Percentiles rank a stretch among this genome's conserved stretches.
phyloP scores from a whole-genome alignment of 2,888 invertebrate species.

The Xylota sylvarum region DNA sequence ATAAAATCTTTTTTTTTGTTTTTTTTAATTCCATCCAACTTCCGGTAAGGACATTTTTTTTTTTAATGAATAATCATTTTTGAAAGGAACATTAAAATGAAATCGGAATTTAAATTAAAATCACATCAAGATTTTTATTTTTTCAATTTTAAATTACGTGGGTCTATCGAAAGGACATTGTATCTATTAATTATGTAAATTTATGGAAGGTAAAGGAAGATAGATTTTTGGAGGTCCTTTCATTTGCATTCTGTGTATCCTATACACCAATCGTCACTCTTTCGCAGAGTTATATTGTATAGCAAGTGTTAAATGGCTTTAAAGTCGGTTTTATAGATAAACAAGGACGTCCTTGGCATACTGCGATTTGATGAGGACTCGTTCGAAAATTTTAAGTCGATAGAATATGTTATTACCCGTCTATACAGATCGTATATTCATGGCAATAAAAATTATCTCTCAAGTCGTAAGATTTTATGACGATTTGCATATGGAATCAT shows the following conservation, averaged over 20 bases:
- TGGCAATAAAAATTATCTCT: slow-evolving; percentile 2
- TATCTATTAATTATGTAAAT: background rate
- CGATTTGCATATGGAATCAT: slow-evolving; percentile 1
- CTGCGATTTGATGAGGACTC: background rate
- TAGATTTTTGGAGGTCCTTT: background rate
- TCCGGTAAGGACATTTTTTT: background rate
- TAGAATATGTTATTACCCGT: background rate
- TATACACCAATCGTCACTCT: background rate
- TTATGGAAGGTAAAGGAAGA: background rate
- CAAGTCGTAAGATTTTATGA: background rate
- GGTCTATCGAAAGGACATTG: background rate
- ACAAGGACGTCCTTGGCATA: background rate
- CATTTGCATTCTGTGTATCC: background rate
- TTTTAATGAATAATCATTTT: slow-evolving; percentile 25
- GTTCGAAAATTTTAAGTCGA: background rate
- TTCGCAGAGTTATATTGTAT: no score
- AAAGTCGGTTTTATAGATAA: background rate
- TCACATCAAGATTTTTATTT: slow-evolving; percentile 3
- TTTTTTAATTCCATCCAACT: slow-evolving; percentile 8
- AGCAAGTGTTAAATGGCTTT: background rate
- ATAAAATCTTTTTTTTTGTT: background rate
- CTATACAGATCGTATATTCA: background rate
- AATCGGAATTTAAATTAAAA: slow-evolving; percentile 4
- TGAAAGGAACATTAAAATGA: slow-evolving; percentile 11
- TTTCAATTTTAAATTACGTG: background rate